A percentile compares a stretch with the other conserved stretches of the same genome.
phyloP scores from a whole-genome alignment of 2,797 vertebrate genomes.

The Rhinogobio ventralis region DNA sequence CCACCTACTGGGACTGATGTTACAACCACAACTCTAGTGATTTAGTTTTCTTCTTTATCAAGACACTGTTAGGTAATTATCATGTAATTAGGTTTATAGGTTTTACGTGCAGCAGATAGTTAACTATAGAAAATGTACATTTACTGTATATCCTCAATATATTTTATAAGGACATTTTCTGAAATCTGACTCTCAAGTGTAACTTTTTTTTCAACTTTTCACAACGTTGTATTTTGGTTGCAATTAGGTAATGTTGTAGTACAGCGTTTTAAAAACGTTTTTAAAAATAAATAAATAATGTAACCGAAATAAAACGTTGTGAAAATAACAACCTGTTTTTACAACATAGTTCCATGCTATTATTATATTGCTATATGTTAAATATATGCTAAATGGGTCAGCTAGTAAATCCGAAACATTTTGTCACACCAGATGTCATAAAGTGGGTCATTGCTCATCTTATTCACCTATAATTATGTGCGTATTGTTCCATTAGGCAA shows the following conservation, averaged over 20 bases:
- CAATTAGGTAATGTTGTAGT: no score
- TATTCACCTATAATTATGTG: neutral
- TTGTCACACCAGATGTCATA: neutral
- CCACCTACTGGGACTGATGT: slow-evolving; percentile 14
- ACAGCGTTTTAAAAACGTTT: no score
- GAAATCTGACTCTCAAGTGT: neutral
- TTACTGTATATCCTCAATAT: neutral
- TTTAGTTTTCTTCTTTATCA: neutral
- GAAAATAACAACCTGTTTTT: no score
- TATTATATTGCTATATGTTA: neutral
- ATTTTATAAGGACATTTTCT: neutral
- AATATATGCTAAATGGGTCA: neutral
- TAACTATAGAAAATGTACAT: neutral
- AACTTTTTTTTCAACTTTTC: no score
- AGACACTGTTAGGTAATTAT: neutral
- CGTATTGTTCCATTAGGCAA: neutral
- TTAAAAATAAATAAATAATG: no score
- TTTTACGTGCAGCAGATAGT: neutral
- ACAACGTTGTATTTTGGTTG: no score
- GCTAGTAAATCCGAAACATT: neutral
- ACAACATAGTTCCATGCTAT: neutral
- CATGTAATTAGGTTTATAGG: neutral
- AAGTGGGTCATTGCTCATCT: neutral
- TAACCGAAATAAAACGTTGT: no score
- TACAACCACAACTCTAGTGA: neutral